Evolutionary conservation across 1,140 invertebrate species (phyloP), one percentile per base, ranked within the genome.

Genomic region (Ips nitidus): DNA sequence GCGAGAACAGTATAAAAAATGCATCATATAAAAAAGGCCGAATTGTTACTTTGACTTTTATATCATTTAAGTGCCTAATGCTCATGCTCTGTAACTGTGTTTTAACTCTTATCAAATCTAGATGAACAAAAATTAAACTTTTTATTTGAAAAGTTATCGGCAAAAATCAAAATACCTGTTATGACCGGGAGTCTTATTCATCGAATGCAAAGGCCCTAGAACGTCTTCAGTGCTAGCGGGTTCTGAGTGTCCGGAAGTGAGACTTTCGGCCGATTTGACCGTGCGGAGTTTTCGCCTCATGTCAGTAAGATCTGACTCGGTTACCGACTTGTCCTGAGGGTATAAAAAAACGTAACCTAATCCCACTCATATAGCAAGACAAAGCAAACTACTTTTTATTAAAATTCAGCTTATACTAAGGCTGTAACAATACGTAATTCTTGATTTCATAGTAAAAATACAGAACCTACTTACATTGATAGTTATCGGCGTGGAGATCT

Each of bases 251-350:
- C 84, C 73, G 41, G 85, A 85, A 39, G 83, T 83, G 41, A 91
- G 78, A 71, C 87, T 88, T 75, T 91, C 89, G 3, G 88, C 89
- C 69, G 88, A 90, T 76, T 90, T 90, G 1, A 90, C 89, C 0
- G 87, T 86, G 71, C 89, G 81, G 55, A 90, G 76, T 69, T 86
- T 84, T 71, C 85, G 80, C 69, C 78, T 77, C 66, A 80, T 79
- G 41, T 81, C 80, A 1, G 75, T 74, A 39, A 82, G 58, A 69
- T 81, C 79, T n/a, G 76, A 75, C 73, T 82, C 81, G 6, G 80
- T 80, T 2, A 81, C 73, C 36, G 79, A 77, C 69, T 81, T 81
- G 64, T 81, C 81, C 79, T 80, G 47, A 22, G 22, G 22, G 22
- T 53, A 72, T 63, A 53, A 65, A 60, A 22, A 22, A 22, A 22